Conservation (phyloP, 2,888 invertebrate species). For the Pollenia angustigena region DNA sequence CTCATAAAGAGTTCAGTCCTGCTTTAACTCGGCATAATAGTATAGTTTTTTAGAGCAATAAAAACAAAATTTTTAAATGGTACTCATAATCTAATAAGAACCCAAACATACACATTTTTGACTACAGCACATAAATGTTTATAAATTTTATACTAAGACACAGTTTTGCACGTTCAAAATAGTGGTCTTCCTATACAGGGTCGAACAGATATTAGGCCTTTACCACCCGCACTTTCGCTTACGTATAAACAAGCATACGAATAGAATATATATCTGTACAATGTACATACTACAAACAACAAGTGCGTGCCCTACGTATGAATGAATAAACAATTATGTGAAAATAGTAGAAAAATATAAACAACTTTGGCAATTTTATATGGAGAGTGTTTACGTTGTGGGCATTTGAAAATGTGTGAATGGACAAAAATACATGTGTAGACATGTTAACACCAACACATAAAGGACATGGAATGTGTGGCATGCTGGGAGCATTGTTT, state of each 20-base stretch:
- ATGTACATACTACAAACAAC: conserved; percentile 37
- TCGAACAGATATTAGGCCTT: background rate
- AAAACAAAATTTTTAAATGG: too few species aligned
- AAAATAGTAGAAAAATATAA: conserved; percentile 48
- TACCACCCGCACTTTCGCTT: conserved; percentile 12
- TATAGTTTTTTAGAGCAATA: too few species aligned
- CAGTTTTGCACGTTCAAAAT: conserved; percentile 2
- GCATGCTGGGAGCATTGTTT: conserved; percentile 57
- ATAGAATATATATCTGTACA: background rate
- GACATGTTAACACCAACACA: conserved; percentile 68
- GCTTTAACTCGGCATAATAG: too few species aligned
- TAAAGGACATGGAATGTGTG: conserved; percentile 72
- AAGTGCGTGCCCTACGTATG: conserved; percentile 62
- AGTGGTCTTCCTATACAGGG: background rate
- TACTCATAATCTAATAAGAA: background rate
- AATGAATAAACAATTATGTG: conserved; percentile 62
- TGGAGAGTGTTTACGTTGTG: conserved; percentile 17
- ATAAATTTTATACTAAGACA: background rate
- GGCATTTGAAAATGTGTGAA: conserved; percentile 57
- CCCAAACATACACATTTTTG: background rate
- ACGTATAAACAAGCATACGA: background rate
- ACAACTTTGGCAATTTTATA: conserved; percentile 15
- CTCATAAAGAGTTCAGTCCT: too few species aligned
- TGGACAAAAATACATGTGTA: conserved; percentile 63
- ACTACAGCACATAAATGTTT: background rate